phyloP scores from a whole-genome alignment of 2,797 vertebrate genomes.

The Molossus alvarezi region DNA sequence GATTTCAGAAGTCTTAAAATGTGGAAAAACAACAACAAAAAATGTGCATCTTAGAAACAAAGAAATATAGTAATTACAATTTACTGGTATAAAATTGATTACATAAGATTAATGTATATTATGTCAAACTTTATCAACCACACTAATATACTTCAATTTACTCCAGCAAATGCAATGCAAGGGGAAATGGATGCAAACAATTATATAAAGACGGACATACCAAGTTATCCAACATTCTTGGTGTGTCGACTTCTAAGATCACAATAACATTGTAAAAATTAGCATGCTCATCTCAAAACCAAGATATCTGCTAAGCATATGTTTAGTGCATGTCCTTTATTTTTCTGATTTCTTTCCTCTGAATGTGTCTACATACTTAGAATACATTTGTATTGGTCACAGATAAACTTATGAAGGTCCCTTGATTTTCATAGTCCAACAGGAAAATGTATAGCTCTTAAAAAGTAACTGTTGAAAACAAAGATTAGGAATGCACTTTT shows the following conservation, averaged over 20 bases:
- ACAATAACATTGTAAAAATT: conserved; percentile 15
- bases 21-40: not conserved
- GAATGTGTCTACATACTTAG: not conserved
- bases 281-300: not conserved
- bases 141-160: not conserved
- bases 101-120: not conserved
- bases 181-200: not conserved
- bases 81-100: not conserved
- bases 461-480: conserved; percentile 56
- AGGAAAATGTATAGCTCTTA: not conserved
- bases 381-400: conserved; percentile 1
- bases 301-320: not conserved
- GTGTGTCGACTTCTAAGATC: not conserved
- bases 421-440: not conserved
- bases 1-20: not conserved
- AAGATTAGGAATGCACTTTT: conserved; percentile 34
- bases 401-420: not conserved
- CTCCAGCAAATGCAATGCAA: not conserved
- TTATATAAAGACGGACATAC: not conserved
- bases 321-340: conserved; percentile 30
- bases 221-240: conserved; percentile 16
- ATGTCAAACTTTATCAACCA: not conserved
- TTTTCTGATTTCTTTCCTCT: conserved; percentile 39
- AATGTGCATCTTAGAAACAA: not conserved
- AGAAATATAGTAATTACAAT: not conserved